Conservation (phyloP, 2,113 vertebrate genomes). For the Mesembrinibis cayennensis region DNA sequence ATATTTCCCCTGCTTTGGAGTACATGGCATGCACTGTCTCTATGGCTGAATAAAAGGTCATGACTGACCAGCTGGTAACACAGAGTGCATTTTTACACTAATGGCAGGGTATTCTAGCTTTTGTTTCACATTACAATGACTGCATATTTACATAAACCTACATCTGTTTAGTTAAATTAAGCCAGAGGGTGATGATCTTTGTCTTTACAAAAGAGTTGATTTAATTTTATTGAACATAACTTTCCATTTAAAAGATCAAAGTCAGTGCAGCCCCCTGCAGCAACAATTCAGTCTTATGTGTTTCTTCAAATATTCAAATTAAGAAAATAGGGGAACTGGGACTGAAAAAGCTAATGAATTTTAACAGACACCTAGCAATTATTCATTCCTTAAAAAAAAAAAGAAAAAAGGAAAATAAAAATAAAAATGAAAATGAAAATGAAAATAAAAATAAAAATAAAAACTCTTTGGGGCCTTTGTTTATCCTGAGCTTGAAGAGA, state of each 20-base stretch:
- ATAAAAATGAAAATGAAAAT: no score
- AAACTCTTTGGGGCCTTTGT: neutral
- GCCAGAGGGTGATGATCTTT: slow-evolving; percentile 39
- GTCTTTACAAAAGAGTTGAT: neutral
- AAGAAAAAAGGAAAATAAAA: neutral
- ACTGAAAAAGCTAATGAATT: neutral
- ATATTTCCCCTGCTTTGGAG: neutral
- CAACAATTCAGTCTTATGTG: neutral
- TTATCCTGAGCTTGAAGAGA: neutral
- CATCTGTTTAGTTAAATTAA: slow-evolving; percentile 43
- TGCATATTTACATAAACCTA: slow-evolving; percentile 36
- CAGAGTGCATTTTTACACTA: neutral
- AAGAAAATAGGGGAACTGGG: neutral
- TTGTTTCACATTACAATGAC: slow-evolving; percentile 13
- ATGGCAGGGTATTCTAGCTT: slow-evolving; percentile 5
- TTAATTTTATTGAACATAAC: slow-evolving; percentile 31
- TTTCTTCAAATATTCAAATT: slow-evolving; percentile 19
- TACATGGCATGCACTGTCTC: neutral
- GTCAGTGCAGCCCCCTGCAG: neutral
- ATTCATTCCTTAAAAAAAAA: neutral
- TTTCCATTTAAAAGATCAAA: slow-evolving; percentile 59
- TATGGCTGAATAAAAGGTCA: slow-evolving; percentile 7
- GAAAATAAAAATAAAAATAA: neutral
- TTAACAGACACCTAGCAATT: neutral
- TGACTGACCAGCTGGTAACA: neutral